These are phyloP conservation scores for Cheilosia vulpina DNA, from an alignment of 2,888 invertebrate species.

Conservation along the genomic window DNA sequence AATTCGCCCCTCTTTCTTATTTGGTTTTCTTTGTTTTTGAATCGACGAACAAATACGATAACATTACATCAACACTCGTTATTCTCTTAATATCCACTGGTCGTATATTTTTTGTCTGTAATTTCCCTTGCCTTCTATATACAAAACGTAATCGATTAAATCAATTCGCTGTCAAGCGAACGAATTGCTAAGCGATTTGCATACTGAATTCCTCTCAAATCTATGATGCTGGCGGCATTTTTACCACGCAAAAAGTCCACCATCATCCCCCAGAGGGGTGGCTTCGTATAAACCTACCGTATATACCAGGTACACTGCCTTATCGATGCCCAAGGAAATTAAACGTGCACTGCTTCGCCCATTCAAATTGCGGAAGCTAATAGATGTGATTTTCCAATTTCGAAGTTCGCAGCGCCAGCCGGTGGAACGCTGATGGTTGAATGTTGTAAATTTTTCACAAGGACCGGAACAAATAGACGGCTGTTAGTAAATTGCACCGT, in stretches of 20 bases:
- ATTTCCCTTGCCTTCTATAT: slow-evolving; percentile 41
- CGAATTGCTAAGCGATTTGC: slow-evolving; percentile 66
- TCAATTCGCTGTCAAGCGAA: slow-evolving; percentile 59
- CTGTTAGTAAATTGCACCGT: slow-evolving; percentile 52
- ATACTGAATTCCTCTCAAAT: slow-evolving; percentile 35
- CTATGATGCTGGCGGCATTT: slow-evolving; percentile 38
- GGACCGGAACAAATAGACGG: slow-evolving; percentile 54
- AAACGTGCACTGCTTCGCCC: slow-evolving; percentile 54
- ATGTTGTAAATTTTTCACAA: slow-evolving; percentile 43
- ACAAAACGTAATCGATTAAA: slow-evolving; percentile 57
- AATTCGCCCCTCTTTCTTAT: too few species aligned
- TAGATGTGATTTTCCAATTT: slow-evolving; percentile 60
- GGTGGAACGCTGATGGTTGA: slow-evolving; percentile 33
- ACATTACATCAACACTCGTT: slow-evolving; percentile 30
- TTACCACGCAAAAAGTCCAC: slow-evolving; percentile 1
- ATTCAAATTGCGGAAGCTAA: slow-evolving; percentile 36
- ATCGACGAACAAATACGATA: slow-evolving; percentile 22
- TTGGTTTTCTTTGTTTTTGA: background rate
- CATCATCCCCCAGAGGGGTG: background rate
- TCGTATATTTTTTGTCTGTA: slow-evolving; percentile 9
- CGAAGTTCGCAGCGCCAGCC: slow-evolving; percentile 7
- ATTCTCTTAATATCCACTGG: slow-evolving; percentile 39
- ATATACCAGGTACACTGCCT: background rate
- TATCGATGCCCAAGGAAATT: slow-evolving; percentile 55
- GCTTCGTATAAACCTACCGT: background rate